Evolutionary conservation across 2,797 vertebrate species (phyloP).

Genomic region (Syngnathus rostellatus): DNA sequence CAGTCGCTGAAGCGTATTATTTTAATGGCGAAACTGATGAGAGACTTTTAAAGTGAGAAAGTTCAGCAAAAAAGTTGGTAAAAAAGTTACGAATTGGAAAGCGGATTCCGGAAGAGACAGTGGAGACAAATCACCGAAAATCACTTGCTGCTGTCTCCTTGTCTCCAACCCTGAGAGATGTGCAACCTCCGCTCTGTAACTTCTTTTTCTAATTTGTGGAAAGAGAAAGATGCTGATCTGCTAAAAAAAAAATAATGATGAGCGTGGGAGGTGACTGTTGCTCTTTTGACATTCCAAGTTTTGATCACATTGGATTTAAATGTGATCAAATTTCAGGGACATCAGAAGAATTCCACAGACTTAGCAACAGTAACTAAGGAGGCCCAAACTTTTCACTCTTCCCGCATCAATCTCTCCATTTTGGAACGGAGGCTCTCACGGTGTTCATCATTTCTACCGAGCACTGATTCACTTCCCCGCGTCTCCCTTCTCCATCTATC

Average conservation of each 20-base stretch:
- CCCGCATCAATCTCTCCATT: slow-evolving; percentile 45
- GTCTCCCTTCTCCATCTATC: slow-evolving; percentile 42
- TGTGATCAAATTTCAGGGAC: slow-evolving; percentile 10
- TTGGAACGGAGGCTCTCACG: slow-evolving; percentile 24
- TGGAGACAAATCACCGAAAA: not conserved
- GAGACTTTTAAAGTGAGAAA: not conserved
- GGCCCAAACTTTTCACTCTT: slow-evolving; percentile 19
- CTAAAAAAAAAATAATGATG: slow-evolving; percentile 16
- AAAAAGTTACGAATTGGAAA: not conserved
- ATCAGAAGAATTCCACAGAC: not conserved
- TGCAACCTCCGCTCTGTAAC: no score
- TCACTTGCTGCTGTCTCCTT: not conserved
- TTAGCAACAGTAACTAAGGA: not conserved
- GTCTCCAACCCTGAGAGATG: not conserved
- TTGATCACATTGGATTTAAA: no score
- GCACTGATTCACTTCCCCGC: slow-evolving; percentile 49
- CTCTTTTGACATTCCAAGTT: slow-evolving; percentile 20
- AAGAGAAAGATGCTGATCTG: slow-evolving; percentile 20
- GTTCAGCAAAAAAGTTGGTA: not conserved
- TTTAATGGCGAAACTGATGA: not conserved
- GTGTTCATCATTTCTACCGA: slow-evolving; percentile 44
- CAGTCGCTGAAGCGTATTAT: not conserved
- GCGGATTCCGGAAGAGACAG: not conserved
- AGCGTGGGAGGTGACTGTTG: slow-evolving; percentile 31
- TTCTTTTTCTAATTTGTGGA: not conserved